Conservation (phyloP, 2,888 invertebrate species). For the Noctua janthe region DNA sequence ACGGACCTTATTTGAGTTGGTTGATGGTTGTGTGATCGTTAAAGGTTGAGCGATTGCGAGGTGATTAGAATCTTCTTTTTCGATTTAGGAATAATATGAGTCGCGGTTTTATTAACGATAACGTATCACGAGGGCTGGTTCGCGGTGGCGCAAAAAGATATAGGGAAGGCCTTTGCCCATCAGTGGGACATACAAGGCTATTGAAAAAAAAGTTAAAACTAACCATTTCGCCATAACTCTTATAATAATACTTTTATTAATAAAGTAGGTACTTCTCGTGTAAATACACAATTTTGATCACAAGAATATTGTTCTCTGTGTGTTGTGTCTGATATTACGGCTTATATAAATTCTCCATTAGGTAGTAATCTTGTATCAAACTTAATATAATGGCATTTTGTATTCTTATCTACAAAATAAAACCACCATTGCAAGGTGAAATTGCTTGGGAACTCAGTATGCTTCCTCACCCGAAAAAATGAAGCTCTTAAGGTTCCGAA, state of each 20-base stretch:
- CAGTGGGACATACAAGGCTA: no score
- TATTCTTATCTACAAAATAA: background rate
- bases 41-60: background rate
- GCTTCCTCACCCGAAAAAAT: background rate
- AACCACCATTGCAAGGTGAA: no score
- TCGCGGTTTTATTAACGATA: background rate
- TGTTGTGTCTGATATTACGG: background rate
- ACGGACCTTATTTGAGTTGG: conserved; percentile 58
- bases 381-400: background rate
- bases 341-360: background rate
- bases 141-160: no score
- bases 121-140: no score
- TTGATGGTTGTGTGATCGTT: conserved; percentile 42
- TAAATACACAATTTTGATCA: background rate
- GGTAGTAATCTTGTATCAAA: background rate
- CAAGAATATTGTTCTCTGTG: background rate
- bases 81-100: background rate
- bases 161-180: no score
- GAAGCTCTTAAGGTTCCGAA: background rate
- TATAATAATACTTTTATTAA: no score
- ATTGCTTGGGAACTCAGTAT: background rate
- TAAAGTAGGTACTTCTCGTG: no score
- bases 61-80: conserved; percentile 28
- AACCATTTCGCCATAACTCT: no score
- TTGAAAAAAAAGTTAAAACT: no score